Percentiles rank a stretch among this genome's conserved stretches.
Conservation (phyloP, 2,797 vertebrate species). For the Garrulus glandarius region DNA sequence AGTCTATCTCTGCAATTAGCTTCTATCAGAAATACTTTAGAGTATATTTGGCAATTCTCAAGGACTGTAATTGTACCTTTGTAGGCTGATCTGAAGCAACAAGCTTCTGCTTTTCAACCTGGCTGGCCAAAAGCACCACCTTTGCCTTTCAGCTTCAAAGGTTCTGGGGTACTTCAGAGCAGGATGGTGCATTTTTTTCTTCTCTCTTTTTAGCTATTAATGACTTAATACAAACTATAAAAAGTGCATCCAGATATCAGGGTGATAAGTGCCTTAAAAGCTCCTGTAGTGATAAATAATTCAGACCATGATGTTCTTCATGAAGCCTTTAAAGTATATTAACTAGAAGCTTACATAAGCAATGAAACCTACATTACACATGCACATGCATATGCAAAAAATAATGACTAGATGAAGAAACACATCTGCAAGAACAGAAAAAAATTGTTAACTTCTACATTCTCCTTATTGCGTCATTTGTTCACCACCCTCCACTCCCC, state of each 20-base stretch:
- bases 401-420: neutral
- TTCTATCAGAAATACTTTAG: neutral
- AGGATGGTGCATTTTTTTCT: neutral
- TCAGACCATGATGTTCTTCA: conserved; percentile 16
- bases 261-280: conserved; percentile 34
- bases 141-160: neutral
- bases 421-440: neutral
- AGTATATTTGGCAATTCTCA: neutral
- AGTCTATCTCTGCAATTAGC: neutral
- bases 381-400: neutral
- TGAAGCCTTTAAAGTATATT: conserved; percentile 39
- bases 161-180: neutral
- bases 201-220: conserved; percentile 1
- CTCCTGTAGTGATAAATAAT: conserved; percentile 34
- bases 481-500: neutral
- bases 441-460: neutral
- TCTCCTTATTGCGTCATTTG: neutral
- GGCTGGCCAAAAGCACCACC: neutral
- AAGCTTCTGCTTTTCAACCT: neutral
- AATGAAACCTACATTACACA: neutral
- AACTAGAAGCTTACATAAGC: conserved; percentile 32
- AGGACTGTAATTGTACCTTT: neutral
- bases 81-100: neutral
- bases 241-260: conserved; percentile 12
- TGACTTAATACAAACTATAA: neutral